phyloP scores from a whole-genome alignment of 1,140 invertebrate species.

The Macrosteles quadrilineatus region DNA sequence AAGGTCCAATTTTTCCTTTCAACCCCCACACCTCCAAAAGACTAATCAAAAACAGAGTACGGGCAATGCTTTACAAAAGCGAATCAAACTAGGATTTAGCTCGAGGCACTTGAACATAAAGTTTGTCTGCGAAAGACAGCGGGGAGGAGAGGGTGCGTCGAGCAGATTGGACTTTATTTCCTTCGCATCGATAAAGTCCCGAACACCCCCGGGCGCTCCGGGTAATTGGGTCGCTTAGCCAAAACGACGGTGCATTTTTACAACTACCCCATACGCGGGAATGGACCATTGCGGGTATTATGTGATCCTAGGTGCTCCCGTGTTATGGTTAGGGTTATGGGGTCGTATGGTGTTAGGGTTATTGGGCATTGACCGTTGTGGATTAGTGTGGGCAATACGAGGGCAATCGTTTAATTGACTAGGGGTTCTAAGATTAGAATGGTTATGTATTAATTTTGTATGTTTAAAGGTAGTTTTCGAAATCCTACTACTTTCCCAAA shows the following conservation, averaged over 20 bases:
- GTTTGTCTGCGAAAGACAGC: conserved; percentile 7
- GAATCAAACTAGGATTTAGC: conserved; percentile 5
- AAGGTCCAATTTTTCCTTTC: too few species aligned
- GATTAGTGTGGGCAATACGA: too few species aligned
- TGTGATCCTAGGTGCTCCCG: conserved; percentile 7
- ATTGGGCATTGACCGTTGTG: too few species aligned
- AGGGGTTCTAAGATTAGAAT: too few species aligned
- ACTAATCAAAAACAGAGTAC: neutral
- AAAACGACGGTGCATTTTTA: conserved; percentile 15
- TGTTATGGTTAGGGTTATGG: too few species aligned
- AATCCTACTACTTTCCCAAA: too few species aligned
- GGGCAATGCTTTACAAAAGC: conserved; percentile 2
- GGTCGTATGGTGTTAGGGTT: too few species aligned
- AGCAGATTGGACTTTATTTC: neutral
- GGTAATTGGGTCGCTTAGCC: conserved; percentile 21
- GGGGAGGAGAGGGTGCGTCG: neutral
- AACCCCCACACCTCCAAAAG: too few species aligned
- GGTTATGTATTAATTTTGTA: too few species aligned
- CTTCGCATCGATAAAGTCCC: conserved; percentile 1
- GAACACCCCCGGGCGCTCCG: neutral
- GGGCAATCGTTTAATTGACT: too few species aligned
- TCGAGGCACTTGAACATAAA: conserved; percentile 2
- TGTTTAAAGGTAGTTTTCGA: too few species aligned
- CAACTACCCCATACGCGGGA: neutral
- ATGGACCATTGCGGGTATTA: conserved; percentile 16